A percentile compares a stretch with the other conserved stretches of the same genome.
Evolutionary conservation across 2,797 vertebrate genomes (phyloP).

Genomic region (Chrysolophus pictus): DNA sequence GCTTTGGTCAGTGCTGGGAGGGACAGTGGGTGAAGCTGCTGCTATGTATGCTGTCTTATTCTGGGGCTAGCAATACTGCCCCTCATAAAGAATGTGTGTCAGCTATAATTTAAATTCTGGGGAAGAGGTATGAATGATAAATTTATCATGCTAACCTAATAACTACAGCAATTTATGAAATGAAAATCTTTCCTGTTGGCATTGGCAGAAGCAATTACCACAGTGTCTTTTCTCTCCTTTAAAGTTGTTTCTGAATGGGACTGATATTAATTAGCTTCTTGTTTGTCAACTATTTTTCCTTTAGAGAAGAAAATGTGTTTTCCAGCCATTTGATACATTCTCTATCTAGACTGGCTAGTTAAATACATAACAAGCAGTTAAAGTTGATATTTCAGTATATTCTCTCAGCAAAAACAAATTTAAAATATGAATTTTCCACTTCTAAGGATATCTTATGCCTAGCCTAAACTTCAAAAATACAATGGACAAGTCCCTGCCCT

Average conservation of each 20-base stretch:
- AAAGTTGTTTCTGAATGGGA: not conserved
- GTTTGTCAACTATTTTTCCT: not conserved
- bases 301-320: not conserved
- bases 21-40: not conserved
- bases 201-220: not conserved
- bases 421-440: not conserved
- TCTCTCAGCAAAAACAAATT: not conserved
- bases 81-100: not conserved
- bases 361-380: not conserved
- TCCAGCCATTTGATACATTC: not conserved
- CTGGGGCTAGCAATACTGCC: not conserved
- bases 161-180: not conserved
- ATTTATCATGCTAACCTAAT: not conserved
- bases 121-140: not conserved
- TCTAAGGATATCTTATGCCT: not conserved
- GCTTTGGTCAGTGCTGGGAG: not conserved
- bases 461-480: not conserved
- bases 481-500: not conserved
- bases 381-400: not conserved
- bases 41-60: fast-evolving
- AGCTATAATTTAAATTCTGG: not conserved
- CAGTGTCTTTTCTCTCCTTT: not conserved
- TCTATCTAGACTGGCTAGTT: not conserved
- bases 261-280: not conserved
- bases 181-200: not conserved